Conservation (phyloP, 2,113 vertebrate genomes). For the Corythoichthys haematopterus region DNA sequence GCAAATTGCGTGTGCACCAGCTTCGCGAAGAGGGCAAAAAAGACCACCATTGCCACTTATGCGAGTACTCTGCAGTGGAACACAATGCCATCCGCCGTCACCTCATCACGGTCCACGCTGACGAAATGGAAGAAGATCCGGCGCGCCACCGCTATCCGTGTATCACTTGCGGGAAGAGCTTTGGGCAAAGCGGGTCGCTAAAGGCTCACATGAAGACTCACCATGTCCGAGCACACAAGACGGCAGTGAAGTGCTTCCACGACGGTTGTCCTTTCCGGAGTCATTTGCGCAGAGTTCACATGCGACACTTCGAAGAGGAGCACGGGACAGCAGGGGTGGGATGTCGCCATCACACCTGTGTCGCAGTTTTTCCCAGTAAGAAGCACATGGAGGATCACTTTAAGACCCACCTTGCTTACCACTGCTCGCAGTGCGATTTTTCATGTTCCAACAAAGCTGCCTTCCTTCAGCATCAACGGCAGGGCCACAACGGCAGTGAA, state of each 20-base stretch:
- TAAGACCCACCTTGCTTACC: constrained; percentile 88
- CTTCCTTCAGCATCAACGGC: constrained; percentile 86
- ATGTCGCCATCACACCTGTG: constrained; percentile 87
- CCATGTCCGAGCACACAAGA: constrained; percentile 55
- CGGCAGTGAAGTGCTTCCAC: constrained; percentile 76
- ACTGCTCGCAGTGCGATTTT: constrained; percentile 90
- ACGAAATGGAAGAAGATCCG: constrained; percentile 70
- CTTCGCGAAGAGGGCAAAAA: constrained; percentile 85
- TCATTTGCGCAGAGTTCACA: constrained; percentile 76
- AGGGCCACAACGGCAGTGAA: constrained; percentile 82
- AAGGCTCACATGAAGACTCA: constrained; percentile 92
- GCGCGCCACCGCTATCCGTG: constrained; percentile 77
- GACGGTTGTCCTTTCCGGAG: constrained; percentile 73
- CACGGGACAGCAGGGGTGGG: constrained; percentile 77
- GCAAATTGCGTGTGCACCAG: constrained; percentile 88
- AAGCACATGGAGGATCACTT: constrained; percentile 86
- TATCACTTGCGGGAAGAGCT: constrained; percentile 80
- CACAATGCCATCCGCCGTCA: constrained; percentile 86
- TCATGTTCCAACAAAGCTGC: constrained; percentile 88
- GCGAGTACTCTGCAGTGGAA: constrained; percentile 88
- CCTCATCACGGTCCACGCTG: constrained; percentile 78
- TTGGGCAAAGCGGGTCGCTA: constrained; percentile 82
- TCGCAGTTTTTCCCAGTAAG: constrained; percentile 71
- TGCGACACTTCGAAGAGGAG: constrained; percentile 74
- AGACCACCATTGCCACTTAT: constrained; percentile 81